A percentile compares a stretch with the other conserved stretches of the same genome.
phyloP scores from a whole-genome alignment of 2,113 vertebrate species.

The Odontophorus gujanensis region DNA sequence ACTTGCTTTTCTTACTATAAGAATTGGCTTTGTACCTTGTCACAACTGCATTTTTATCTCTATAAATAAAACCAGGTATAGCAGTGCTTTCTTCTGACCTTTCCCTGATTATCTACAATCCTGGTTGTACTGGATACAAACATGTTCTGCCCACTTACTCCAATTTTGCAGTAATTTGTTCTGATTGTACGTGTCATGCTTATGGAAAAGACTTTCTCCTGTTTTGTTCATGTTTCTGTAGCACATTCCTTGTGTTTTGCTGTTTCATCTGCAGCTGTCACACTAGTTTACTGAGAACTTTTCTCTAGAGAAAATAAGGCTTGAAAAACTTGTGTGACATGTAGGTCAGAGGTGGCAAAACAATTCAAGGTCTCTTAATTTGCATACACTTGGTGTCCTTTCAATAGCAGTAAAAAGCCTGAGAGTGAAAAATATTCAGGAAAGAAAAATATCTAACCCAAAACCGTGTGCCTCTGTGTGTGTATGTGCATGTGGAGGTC shows the following conservation, averaged over 20 bases:
- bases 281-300: neutral
- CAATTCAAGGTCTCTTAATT: neutral
- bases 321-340: neutral
- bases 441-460: neutral
- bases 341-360: neutral
- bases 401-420: neutral
- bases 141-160: neutral
- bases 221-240: neutral
- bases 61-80: neutral
- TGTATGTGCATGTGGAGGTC: neutral
- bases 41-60: neutral
- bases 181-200: neutral
- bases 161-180: neutral
- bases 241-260: neutral
- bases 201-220: neutral
- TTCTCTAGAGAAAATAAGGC: constrained; percentile 18
- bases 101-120: neutral
- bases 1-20: neutral
- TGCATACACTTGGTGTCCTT: neutral
- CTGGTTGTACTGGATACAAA: neutral
- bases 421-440: neutral
- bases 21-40: neutral
- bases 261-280: constrained; percentile 25
- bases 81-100: neutral
- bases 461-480: neutral